Percentiles rank a stretch among this genome's conserved stretches.
phyloP scores from a whole-genome alignment of 2,888 invertebrate species.

The Perizoma affinitatum region DNA sequence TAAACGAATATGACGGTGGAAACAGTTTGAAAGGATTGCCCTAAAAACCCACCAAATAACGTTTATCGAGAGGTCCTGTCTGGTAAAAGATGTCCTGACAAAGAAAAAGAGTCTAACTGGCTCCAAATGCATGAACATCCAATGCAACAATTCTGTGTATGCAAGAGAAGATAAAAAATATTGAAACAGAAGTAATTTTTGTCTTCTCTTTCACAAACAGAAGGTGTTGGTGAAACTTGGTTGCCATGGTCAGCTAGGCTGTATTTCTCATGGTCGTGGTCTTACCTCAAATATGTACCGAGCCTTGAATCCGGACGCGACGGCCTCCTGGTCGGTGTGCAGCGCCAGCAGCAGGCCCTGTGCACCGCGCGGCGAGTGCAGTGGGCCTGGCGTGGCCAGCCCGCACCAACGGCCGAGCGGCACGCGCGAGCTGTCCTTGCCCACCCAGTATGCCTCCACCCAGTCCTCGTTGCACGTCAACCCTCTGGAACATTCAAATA shows the following conservation, averaged over 20 bases:
- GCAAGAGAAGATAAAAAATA: no score
- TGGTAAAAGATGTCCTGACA: no score
- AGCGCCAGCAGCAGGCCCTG: conserved; percentile 94
- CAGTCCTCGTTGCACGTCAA: conserved; percentile 95
- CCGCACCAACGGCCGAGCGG: conserved; percentile 97
- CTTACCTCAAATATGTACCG: conserved; percentile 94
- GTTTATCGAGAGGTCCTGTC: no score
- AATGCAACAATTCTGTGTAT: no score
- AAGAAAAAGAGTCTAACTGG: no score
- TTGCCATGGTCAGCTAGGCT: neutral
- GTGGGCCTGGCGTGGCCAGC: conserved; percentile 95
- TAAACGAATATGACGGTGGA: no score
- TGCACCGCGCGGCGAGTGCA: conserved; percentile 95
- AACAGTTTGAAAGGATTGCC: no score
- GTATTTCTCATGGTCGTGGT: neutral
- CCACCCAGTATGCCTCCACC: conserved; percentile 96
- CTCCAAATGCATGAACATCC: no score
- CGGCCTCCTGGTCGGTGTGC: conserved; percentile 93
- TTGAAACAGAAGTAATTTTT: no score
- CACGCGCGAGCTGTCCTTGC: conserved; percentile 91
- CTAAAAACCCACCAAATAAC: no score
- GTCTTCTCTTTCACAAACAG: no score
- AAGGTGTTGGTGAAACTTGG: no score
- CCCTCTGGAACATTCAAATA: conserved; percentile 73
- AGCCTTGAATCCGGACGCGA: conserved; percentile 98